These are phyloP conservation scores for Macrosoma leucophasiata DNA, from an alignment of 2,888 invertebrate species.

Conservation along the genomic window DNA sequence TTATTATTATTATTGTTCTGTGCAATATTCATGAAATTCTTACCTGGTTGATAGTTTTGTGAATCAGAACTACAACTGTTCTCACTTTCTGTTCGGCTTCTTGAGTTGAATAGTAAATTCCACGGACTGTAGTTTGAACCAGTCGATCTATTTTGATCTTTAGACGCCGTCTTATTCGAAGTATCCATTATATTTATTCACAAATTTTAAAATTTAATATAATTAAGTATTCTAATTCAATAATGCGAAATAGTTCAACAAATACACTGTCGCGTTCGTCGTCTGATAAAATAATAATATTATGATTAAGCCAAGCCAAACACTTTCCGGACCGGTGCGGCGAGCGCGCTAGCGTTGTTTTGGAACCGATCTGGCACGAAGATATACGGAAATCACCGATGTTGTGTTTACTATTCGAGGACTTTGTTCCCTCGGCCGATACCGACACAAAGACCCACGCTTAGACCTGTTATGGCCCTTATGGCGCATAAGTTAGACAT, in stretches of 20 bases:
- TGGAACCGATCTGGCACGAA: conserved; percentile 55
- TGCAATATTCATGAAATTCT: too few species aligned
- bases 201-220: conserved; percentile 14
- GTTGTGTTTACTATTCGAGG: conserved; percentile 41
- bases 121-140: conserved; percentile 52
- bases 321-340: conserved; percentile 30
- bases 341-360: conserved; percentile 44
- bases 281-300: conserved; percentile 48
- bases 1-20: too few species aligned
- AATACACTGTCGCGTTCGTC: conserved; percentile 40
- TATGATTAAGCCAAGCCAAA: conserved; percentile 41
- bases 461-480: too few species aligned
- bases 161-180: conserved; percentile 41
- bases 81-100: conserved; percentile 62
- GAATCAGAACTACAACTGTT: conserved; percentile 53
- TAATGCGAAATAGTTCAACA: conserved; percentile 1
- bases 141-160: conserved; percentile 39
- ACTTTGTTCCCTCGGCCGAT: too few species aligned
- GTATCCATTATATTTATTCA: conserved; percentile 45
- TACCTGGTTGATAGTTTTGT: conserved; percentile 51
- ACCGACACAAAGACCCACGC: too few species aligned
- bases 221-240: conserved; percentile 4
- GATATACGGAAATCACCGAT: conserved; percentile 50
- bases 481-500: too few species aligned
- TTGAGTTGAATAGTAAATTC: conserved; percentile 58